Percentiles rank a stretch among this genome's conserved stretches.
phyloP scores from a whole-genome alignment of 2,888 invertebrate species.

The Anticlea derivata region DNA sequence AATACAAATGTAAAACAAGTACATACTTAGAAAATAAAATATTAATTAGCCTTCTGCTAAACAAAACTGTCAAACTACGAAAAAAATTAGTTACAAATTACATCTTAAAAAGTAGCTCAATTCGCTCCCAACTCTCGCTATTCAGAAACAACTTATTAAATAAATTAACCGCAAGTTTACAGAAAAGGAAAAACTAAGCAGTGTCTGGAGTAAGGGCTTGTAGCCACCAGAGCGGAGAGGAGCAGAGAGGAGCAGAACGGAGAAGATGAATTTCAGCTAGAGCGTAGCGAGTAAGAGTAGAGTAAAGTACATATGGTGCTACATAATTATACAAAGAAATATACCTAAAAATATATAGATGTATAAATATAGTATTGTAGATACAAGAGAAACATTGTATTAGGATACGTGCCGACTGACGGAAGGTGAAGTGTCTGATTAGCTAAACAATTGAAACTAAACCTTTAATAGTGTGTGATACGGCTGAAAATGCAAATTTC shows the following conservation, averaged over 20 bases:
- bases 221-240: conserved; percentile 1
- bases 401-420: too few relatives aligned
- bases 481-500: too few relatives aligned
- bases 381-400: too few relatives aligned
- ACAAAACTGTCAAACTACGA: conserved; percentile 47
- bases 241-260: neutral
- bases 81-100: conserved; percentile 40
- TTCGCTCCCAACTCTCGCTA: conserved; percentile 66
- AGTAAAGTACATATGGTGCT: too few relatives aligned
- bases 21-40: conserved; percentile 1
- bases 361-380: too few relatives aligned
- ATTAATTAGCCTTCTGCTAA: conserved; percentile 42
- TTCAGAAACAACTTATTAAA: conserved; percentile 81
- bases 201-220: conserved; percentile 1
- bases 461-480: too few relatives aligned
- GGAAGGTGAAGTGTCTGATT: too few relatives aligned
- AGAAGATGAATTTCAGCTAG: neutral
- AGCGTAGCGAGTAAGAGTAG: too few relatives aligned
- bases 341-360: too few relatives aligned
- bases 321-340: too few relatives aligned
- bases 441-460: too few relatives aligned
- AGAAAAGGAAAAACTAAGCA: conserved; percentile 77
- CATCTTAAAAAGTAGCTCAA: conserved; percentile 65
- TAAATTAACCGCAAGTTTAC: conserved; percentile 79
- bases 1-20: too few relatives aligned